Evolutionary conservation across 2,797 vertebrate genomes (phyloP).

Genomic region (Anguilla megastoma): DNA sequence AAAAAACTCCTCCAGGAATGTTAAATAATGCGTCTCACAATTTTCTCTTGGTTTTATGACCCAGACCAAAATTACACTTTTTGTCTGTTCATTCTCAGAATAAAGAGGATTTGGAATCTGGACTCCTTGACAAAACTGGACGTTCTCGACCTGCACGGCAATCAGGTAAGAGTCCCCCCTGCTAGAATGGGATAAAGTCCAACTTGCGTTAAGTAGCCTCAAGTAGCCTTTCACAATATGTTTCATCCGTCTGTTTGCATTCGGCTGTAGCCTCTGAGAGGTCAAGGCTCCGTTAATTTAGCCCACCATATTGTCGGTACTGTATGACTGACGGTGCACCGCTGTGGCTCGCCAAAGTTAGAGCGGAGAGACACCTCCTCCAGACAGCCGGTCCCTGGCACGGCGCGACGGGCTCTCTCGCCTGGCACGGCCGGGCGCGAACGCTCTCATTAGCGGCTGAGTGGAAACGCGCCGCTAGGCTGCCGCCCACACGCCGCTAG

Average conservation of each 20-base stretch:
- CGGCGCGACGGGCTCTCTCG: neutral
- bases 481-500: neutral
- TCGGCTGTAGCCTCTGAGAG: conserved; percentile 7
- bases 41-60: neutral
- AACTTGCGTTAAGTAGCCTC: neutral
- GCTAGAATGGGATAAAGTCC: neutral
- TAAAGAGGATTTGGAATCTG: conserved; percentile 83
- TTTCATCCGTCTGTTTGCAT: neutral
- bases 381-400: conserved; percentile 7
- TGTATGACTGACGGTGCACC: conserved; percentile 4
- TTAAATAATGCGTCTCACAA: neutral
- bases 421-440: conserved; percentile 40
- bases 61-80: neutral
- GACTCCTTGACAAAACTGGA: conserved; percentile 83
- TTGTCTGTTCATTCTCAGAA: conserved; percentile 68
- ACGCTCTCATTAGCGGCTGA: conserved; percentile 30
- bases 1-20: neutral
- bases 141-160: conserved; percentile 91
- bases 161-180: conserved; percentile 78
- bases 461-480: conserved; percentile 15
- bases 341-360: conserved; percentile 28
- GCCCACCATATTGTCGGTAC: neutral
- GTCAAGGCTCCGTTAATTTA: conserved; percentile 24
- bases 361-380: conserved; percentile 26
- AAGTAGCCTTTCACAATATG: neutral